A percentile compares a stretch with the other conserved stretches of the same genome.
These are phyloP conservation scores for Drosophila baimaii DNA, from an alignment of 1,140 invertebrate species.

Conservation along the genomic window DNA sequence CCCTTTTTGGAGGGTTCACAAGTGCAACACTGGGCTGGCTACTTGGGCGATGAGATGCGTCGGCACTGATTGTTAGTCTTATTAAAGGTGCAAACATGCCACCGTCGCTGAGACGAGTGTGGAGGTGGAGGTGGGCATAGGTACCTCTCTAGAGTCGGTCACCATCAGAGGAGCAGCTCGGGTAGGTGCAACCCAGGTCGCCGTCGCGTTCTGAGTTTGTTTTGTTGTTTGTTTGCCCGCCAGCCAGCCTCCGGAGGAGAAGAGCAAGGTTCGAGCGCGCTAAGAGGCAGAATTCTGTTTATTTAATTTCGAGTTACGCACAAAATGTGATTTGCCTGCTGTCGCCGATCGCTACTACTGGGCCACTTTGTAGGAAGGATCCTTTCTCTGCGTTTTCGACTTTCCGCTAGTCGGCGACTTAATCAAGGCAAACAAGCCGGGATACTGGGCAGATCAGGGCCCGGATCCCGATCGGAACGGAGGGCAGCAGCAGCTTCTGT, in stretches of 20 bases:
- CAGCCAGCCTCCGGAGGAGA: slow-evolving; percentile 51
- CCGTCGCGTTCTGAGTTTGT: slow-evolving; percentile 58
- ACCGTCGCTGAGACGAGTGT: slow-evolving; percentile 62
- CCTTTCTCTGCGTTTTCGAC: slow-evolving; percentile 28
- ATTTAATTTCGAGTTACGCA: slow-evolving; percentile 75
- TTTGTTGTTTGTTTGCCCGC: slow-evolving; percentile 69
- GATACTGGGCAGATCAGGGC: slow-evolving; percentile 12
- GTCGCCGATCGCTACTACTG: slow-evolving; percentile 32
- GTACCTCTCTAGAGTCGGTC: slow-evolving; percentile 55
- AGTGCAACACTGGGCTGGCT: slow-evolving; percentile 41
- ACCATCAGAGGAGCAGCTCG: slow-evolving; percentile 64
- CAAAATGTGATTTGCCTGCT: slow-evolving; percentile 41
- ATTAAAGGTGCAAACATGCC: slow-evolving; percentile 83
- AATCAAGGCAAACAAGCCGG: slow-evolving; percentile 70
- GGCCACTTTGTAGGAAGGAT: slow-evolving; percentile 66
- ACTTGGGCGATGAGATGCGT: slow-evolving; percentile 41
- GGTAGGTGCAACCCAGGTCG: slow-evolving; percentile 68
- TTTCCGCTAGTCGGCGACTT: slow-evolving; percentile 64
- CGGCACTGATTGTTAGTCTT: slow-evolving; percentile 79
- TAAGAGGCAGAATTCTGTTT: slow-evolving; percentile 63
- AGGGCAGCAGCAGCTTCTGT: slow-evolving; percentile 63
- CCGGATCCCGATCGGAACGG: slow-evolving; percentile 12
- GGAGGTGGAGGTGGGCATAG: slow-evolving; percentile 25
- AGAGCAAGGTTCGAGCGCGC: slow-evolving; percentile 4
- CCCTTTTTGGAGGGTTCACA: slow-evolving; percentile 30